These are phyloP conservation scores for Ceratotherium simum DNA, from an alignment of 2,113 vertebrate species.

Conservation along the genomic window DNA sequence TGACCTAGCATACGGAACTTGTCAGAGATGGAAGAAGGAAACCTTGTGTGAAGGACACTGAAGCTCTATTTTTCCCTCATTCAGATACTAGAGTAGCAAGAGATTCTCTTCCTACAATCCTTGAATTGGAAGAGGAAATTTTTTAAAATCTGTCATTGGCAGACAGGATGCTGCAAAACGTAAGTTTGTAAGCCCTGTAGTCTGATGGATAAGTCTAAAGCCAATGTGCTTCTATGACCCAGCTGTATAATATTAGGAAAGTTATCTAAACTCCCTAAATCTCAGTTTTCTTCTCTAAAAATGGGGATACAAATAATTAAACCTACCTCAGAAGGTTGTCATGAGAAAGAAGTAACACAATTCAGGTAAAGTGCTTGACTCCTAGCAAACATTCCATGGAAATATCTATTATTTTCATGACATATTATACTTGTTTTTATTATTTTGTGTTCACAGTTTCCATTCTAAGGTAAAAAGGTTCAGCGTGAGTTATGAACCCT, in stretches of 20 bases:
- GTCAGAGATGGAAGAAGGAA: neutral
- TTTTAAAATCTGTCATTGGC: neutral
- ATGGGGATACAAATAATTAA: neutral
- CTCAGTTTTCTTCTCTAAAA: conserved; percentile 54
- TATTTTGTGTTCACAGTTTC: conserved; percentile 62
- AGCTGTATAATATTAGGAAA: neutral
- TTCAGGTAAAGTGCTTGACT: conserved; percentile 35
- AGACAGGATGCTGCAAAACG: neutral
- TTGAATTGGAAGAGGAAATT: neutral
- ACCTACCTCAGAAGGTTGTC: neutral
- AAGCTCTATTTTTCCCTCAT: neutral
- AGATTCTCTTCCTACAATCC: neutral
- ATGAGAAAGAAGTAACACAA: neutral
- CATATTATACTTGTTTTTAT: conserved; percentile 21
- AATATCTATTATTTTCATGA: conserved; percentile 34
- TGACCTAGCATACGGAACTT: neutral
- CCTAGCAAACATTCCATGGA: conserved; percentile 26
- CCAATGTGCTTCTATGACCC: neutral
- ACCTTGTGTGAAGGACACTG: neutral
- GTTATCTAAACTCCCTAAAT: neutral
- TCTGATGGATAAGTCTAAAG: neutral
- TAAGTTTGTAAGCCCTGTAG: neutral
- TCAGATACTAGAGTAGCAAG: neutral
- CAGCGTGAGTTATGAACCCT: conserved; percentile 68
- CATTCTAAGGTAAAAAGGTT: conserved; percentile 63